A percentile compares a stretch with the other conserved stretches of the same genome.
Conservation (phyloP, 2,888 invertebrate genomes). For the Amphipoea lucens region DNA sequence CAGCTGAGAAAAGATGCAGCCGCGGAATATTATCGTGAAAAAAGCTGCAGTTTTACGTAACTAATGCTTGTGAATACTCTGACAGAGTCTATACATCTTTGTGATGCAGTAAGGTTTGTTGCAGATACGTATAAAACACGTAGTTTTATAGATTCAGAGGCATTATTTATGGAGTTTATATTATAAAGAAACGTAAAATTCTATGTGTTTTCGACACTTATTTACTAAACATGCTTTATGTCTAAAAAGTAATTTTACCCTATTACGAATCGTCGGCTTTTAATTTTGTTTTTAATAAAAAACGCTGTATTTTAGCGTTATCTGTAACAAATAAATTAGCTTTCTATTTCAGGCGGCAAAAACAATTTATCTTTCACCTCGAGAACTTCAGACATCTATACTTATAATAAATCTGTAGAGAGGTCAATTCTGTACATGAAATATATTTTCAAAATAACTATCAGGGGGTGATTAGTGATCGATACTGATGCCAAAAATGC, state of each 20-base stretch:
- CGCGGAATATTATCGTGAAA: conserved; percentile 3
- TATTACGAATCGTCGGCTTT: not conserved
- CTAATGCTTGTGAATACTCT: not conserved
- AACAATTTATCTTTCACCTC: conserved; percentile 1
- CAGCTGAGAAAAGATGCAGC: conserved; percentile 13
- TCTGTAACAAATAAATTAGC: not conserved
- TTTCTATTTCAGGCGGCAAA: not conserved
- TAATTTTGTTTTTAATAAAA: not conserved
- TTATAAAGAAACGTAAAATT: not conserved
- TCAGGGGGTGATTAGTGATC: too few species aligned
- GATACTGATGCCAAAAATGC: too few species aligned
- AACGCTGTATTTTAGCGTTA: not conserved
- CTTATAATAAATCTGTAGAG: too few species aligned
- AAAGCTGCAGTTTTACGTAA: conserved; percentile 17
- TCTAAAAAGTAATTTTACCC: not conserved
- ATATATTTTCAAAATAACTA: too few species aligned
- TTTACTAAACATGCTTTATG: too few species aligned
- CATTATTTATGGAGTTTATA: not conserved
- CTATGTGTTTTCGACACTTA: not conserved
- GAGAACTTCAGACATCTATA: conserved; percentile 39
- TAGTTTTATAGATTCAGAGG: too few species aligned
- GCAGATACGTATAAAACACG: not conserved
- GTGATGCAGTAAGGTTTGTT: not conserved
- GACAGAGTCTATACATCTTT: conserved; percentile 5
- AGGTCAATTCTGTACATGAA: too few species aligned